Evolutionary conservation across 2,888 invertebrate species (phyloP).

Genomic region (Yponomeuta evonymella): DNA sequence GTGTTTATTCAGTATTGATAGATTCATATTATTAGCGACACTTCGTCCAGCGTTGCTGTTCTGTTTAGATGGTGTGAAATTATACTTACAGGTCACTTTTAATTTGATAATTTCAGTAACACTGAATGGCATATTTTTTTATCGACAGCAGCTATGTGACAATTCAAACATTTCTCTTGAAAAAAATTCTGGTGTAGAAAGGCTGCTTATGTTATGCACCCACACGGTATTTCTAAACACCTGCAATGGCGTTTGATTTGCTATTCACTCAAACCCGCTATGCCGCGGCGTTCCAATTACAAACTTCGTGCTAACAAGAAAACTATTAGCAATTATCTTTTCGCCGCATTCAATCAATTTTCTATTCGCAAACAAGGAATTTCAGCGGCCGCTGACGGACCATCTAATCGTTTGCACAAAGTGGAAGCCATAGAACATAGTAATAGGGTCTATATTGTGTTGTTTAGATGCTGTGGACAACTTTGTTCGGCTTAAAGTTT

Average conservation of each 20-base stretch:
- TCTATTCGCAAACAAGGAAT: conserved; percentile 55
- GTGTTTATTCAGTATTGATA: too few relatives aligned
- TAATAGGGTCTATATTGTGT: neutral
- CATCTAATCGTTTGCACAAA: neutral
- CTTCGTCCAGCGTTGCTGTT: too few relatives aligned
- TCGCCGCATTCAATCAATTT: conserved; percentile 66
- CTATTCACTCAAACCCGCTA: neutral
- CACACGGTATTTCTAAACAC: neutral
- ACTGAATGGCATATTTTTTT: too few relatives aligned
- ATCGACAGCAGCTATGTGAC: too few relatives aligned
- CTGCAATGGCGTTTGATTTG: neutral
- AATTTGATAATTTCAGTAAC: too few relatives aligned
- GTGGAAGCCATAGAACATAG: too few relatives aligned
- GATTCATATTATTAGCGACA: too few relatives aligned
- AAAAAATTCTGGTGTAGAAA: too few relatives aligned
- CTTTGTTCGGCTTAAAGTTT: neutral
- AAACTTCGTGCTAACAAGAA: conserved; percentile 51
- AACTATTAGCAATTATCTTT: conserved; percentile 69
- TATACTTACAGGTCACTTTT: too few relatives aligned
- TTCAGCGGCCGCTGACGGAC: conserved; percentile 37
- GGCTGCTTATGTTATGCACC: too few relatives aligned
- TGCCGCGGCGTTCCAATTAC: neutral
- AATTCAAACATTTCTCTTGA: too few relatives aligned
- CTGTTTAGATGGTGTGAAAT: too few relatives aligned
- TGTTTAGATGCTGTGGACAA: neutral